These are phyloP conservation scores for Hydropotes inermis DNA, from an alignment of 2,113 vertebrate genomes.

Conservation along the genomic window DNA sequence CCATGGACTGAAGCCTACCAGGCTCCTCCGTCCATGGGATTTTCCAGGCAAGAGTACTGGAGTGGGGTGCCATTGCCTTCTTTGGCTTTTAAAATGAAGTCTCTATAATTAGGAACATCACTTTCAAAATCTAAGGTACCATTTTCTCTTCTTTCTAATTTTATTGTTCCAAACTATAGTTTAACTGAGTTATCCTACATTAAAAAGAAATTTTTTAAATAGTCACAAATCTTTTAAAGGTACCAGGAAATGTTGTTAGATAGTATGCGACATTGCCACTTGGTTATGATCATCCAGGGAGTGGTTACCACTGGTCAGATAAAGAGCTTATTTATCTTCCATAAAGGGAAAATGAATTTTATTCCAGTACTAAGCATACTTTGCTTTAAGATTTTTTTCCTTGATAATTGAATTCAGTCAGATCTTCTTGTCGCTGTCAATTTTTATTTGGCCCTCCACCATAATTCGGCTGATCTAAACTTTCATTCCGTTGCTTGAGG, in stretches of 20 bases:
- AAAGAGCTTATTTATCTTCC: neutral
- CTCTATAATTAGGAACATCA: neutral
- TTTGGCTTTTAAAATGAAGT: neutral
- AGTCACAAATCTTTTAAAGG: neutral
- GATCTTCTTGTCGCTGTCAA: neutral
- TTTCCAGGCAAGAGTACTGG: no score
- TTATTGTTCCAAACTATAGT: neutral
- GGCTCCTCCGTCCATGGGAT: no score
- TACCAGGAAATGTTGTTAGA: neutral
- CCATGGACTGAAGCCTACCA: no score
- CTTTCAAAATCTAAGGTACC: neutral
- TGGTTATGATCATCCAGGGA: neutral
- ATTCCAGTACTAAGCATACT: neutral
- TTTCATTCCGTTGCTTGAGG: neutral
- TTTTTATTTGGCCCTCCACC: neutral
- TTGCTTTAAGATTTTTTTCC: neutral
- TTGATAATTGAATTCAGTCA: neutral
- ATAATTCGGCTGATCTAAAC: constrained; percentile 24
- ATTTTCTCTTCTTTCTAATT: neutral
- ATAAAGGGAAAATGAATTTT: neutral
- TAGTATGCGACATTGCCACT: neutral
- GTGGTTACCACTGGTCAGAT: neutral
- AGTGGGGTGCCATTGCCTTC: no score
- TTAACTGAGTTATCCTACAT: neutral
- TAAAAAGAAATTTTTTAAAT: neutral